Conservation (phyloP, 2,797 vertebrate species). For the Vespertilio murinus region DNA sequence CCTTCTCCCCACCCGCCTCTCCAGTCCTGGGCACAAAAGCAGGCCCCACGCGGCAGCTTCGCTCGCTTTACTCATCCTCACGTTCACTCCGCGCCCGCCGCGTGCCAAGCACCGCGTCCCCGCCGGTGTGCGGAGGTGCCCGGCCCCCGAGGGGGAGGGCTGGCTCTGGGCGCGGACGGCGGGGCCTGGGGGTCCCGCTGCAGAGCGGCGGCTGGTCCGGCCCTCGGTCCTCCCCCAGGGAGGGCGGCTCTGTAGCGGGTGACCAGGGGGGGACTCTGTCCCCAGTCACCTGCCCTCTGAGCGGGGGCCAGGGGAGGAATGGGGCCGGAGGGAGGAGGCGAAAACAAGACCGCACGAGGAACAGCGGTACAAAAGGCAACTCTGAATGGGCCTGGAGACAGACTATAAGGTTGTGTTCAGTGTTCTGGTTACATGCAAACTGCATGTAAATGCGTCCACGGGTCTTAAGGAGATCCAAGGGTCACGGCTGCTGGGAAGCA, state of each 20-base stretch:
- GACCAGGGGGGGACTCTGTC: not conserved
- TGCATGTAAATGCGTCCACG: not conserved
- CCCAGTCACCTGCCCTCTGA: not conserved
- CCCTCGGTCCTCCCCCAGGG: not conserved
- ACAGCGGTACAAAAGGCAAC: not conserved
- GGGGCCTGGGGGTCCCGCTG: not conserved
- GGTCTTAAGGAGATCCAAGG: not conserved
- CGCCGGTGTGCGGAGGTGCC: not conserved
- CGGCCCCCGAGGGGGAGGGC: no score
- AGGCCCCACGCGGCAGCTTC: not conserved
- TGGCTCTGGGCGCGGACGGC: accelerated
- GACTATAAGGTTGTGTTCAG: not conserved
- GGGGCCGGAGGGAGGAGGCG: not conserved
- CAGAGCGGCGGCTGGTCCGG: not conserved
- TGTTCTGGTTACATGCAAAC: not conserved
- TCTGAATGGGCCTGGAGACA: not conserved
- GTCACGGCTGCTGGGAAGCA: not conserved
- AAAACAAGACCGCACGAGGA: not conserved
- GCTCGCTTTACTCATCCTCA: not conserved
- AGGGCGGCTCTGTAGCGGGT: accelerated
- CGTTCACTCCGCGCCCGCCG: not conserved
- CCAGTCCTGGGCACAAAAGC: not conserved
- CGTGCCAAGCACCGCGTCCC: not conserved
- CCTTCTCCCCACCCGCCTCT: not conserved
- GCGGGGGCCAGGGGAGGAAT: not conserved